Conservation (phyloP, 2,113 vertebrate genomes). For the Lichenostomus cassidix region DNA sequence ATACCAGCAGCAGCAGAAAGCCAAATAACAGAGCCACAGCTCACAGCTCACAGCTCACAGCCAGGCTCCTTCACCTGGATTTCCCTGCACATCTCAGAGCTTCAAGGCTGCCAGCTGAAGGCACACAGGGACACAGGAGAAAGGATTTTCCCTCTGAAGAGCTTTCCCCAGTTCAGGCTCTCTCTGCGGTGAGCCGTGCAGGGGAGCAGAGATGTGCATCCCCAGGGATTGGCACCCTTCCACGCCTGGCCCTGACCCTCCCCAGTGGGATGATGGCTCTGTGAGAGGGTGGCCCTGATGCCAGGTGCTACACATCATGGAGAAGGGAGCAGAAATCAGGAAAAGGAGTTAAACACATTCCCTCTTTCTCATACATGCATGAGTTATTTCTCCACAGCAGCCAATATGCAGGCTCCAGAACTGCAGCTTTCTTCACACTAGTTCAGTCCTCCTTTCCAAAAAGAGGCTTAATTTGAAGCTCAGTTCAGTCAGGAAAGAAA, state of each 20-base stretch:
- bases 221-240: not conserved
- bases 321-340: not conserved
- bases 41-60: not conserved
- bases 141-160: not conserved
- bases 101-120: not conserved
- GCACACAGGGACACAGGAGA: not conserved
- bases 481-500: not conserved
- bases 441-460: not conserved
- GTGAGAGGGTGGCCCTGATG: not conserved
- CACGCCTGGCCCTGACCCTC: accelerated
- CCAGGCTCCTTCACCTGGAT: not conserved
- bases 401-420: not conserved
- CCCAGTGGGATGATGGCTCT: accelerated
- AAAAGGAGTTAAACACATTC: not conserved
- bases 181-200: accelerated
- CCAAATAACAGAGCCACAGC: not conserved
- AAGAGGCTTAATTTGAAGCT: not conserved
- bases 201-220: not conserved
- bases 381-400: not conserved
- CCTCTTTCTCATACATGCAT: not conserved
- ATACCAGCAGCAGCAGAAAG: accelerated
- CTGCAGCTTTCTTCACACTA: not conserved
- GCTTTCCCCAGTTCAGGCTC: not conserved
- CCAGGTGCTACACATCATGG: accelerated
- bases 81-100: not conserved